A percentile compares a stretch with the other conserved stretches of the same genome.
Evolutionary conservation across 2,797 vertebrate genomes (phyloP).

Genomic region (Anabas testudineus): DNA sequence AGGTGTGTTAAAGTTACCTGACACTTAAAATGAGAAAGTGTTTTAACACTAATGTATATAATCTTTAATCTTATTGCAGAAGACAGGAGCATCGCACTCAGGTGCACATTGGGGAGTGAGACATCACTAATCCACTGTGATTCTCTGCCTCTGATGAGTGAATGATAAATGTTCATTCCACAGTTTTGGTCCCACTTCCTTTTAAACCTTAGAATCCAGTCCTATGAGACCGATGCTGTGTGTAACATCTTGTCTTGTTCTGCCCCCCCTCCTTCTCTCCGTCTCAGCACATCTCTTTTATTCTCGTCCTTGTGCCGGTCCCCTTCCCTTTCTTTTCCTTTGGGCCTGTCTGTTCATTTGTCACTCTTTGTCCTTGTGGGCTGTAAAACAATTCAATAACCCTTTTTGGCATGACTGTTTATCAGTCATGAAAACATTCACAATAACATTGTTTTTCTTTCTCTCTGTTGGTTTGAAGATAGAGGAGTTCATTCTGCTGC

Average conservation of each 20-base stretch:
- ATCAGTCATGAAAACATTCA: constrained; percentile 36
- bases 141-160: not conserved
- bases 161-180: not conserved
- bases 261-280: not conserved
- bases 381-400: constrained; percentile 6
- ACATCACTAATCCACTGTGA: no score
- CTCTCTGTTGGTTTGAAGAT: constrained; percentile 47
- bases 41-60: no score
- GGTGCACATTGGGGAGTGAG: no score
- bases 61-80: no score
- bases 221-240: constrained; percentile 1
- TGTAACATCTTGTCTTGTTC: not conserved
- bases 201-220: constrained; percentile 11
- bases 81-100: no score
- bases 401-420: constrained; percentile 26
- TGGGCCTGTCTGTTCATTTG: constrained; percentile 39
- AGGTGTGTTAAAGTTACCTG: no score
- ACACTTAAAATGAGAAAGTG: no score
- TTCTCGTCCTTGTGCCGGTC: constrained; percentile 20
- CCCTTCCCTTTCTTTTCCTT: constrained; percentile 2
- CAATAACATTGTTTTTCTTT: not conserved
- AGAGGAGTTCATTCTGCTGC: constrained; percentile 17
- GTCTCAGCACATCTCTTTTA: not conserved
- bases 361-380: constrained; percentile 27
- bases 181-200: not conserved